Conservation (phyloP, 2,797 vertebrate species). For the Neoniphon sammara region DNA sequence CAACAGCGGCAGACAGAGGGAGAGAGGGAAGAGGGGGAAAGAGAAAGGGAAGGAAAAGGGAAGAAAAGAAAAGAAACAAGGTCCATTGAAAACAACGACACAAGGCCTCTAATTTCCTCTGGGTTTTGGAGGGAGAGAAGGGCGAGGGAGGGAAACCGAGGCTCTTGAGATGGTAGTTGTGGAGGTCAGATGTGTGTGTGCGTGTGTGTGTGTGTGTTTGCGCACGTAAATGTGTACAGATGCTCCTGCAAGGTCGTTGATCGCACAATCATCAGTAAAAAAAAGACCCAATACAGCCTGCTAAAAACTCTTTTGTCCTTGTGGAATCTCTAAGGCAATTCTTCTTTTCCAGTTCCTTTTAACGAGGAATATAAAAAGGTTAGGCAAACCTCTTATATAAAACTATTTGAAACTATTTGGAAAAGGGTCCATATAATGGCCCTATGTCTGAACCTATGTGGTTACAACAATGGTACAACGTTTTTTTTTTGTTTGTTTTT, state of each 20-base stretch:
- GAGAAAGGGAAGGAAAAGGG: conserved; percentile 4
- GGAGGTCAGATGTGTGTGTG: conserved; percentile 63
- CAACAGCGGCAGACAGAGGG: conserved; percentile 79
- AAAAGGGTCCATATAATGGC: not conserved
- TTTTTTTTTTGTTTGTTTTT: too few species aligned
- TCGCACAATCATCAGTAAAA: conserved; percentile 40
- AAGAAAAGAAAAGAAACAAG: conserved; percentile 89
- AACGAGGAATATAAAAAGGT: not conserved
- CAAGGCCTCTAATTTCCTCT: conserved; percentile 92
- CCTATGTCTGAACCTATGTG: not conserved
- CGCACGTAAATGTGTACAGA: conserved; percentile 35
- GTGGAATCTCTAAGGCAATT: conserved; percentile 16
- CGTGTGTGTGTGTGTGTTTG: conserved; percentile 13
- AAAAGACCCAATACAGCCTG: not conserved
- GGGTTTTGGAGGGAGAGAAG: conserved; percentile 84
- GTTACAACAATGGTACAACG: too few species aligned
- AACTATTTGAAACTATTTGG: conserved; percentile 31
- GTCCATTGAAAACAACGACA: conserved; percentile 90
- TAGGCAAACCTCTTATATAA: too few species aligned
- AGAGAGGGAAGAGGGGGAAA: conserved; percentile 17
- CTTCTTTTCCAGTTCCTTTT: conserved; percentile 17
- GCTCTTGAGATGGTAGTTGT: conserved; percentile 51
- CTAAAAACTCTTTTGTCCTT: conserved; percentile 29
- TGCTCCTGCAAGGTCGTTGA: conserved; percentile 61
- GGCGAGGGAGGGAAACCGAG: conserved; percentile 14